Percentiles rank a stretch among this genome's conserved stretches.
Conservation (phyloP, 2,797 vertebrate genomes). For the Poecilia wingei region DNA sequence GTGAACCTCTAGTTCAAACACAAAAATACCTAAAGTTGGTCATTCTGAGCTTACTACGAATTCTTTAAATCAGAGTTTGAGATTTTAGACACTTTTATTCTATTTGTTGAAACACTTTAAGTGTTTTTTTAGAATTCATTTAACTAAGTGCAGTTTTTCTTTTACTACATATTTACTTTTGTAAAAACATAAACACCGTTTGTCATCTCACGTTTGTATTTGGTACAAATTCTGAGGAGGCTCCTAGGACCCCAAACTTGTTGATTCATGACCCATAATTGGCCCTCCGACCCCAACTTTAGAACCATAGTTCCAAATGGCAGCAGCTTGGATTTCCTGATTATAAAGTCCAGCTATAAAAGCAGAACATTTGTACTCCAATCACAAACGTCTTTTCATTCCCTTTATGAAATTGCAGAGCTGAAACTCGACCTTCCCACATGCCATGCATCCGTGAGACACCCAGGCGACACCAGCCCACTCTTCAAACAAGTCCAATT, state of each 20-base stretch:
- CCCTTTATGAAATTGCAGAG: not conserved
- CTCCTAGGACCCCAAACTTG: not conserved
- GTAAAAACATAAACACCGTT: not conserved
- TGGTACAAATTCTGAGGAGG: not conserved
- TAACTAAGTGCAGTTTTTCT: not conserved
- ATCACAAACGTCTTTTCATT: not conserved
- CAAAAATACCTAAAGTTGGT: not conserved
- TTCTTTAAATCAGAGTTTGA: not conserved
- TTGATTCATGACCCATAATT: not conserved
- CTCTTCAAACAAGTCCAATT: conserved; percentile 37
- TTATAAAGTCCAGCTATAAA: not conserved
- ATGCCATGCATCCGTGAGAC: not conserved
- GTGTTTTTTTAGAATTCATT: not conserved
- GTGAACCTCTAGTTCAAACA: not conserved
- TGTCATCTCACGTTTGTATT: not conserved
- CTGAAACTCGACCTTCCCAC: not conserved
- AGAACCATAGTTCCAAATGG: not conserved
- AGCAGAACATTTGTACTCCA: not conserved
- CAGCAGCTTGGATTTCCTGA: not conserved
- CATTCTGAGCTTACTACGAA: not conserved
- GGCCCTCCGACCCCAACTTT: not conserved
- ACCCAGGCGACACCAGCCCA: conserved; percentile 1
- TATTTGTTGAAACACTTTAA: not conserved
- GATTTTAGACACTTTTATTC: not conserved
- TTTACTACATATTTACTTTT: not conserved